A percentile compares a stretch with the other conserved stretches of the same genome.
Conservation (phyloP, 2,113 vertebrate genomes). For the Plecotus auritus region DNA sequence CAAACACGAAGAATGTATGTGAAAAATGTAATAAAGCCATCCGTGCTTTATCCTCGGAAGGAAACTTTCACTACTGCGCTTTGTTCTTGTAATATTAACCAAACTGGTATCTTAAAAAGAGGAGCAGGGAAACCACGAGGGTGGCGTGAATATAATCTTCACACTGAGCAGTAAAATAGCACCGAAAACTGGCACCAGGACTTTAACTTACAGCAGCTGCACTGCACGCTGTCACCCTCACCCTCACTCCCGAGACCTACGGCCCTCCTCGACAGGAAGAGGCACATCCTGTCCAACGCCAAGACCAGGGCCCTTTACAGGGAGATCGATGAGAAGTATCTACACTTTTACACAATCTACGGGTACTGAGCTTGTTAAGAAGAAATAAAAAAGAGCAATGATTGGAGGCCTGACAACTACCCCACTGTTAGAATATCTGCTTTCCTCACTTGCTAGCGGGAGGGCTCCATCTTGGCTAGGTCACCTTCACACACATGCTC, state of each 20-base stretch:
- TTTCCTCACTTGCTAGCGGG: neutral
- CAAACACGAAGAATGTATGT: neutral
- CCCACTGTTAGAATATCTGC: no score
- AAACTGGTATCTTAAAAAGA: neutral
- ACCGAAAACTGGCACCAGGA: neutral
- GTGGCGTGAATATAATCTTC: neutral
- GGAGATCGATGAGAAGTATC: neutral
- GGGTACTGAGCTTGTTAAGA: neutral
- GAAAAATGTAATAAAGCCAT: neutral
- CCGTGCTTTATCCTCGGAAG: neutral
- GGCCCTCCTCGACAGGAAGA: neutral
- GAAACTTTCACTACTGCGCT: neutral
- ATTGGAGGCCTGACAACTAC: neutral
- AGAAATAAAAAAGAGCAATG: neutral
- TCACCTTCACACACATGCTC: neutral
- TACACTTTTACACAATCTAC: neutral
- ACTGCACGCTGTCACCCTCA: neutral
- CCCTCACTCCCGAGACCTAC: neutral
- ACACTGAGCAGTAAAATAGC: neutral
- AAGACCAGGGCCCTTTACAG: neutral
- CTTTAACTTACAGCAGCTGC: neutral
- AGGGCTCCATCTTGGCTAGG: neutral
- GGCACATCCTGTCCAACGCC: neutral
- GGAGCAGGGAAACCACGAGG: neutral
- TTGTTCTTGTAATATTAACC: neutral